A percentile compares a stretch with the other conserved stretches of the same genome.
These are phyloP conservation scores for Sepiola atlantica DNA, from an alignment of 2,888 invertebrate species.

Conservation along the genomic window DNA sequence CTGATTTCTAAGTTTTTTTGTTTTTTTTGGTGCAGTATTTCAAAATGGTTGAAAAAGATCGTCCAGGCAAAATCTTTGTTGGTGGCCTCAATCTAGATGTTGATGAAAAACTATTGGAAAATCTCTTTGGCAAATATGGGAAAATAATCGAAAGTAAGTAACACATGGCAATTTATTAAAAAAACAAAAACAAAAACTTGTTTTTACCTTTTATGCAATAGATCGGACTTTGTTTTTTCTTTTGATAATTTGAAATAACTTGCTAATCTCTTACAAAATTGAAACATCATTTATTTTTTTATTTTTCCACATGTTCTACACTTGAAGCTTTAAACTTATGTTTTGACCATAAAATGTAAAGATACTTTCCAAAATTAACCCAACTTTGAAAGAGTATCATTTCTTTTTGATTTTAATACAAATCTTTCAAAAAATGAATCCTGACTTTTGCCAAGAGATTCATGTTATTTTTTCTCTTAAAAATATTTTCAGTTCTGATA, in stretches of 20 bases:
- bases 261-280: background rate
- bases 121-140: constrained; percentile 65
- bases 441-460: too few relatives aligned
- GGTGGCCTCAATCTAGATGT: constrained; percentile 64
- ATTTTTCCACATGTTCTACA: background rate
- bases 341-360: too few relatives aligned
- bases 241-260: constrained; percentile 23
- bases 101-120: constrained; percentile 62
- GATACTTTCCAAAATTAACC: too few relatives aligned
- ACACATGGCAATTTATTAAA: background rate
- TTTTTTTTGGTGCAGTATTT: background rate
- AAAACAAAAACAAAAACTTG: too few relatives aligned
- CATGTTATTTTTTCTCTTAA: background rate
- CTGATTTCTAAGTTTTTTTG: background rate
- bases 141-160: constrained; percentile 65
- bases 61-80: constrained; percentile 69
- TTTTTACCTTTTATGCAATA: background rate
- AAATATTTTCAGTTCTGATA: constrained; percentile 58
- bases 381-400: too few relatives aligned
- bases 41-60: constrained; percentile 60
- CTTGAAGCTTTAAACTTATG: too few relatives aligned
- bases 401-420: too few relatives aligned
- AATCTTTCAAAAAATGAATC: too few relatives aligned
- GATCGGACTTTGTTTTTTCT: background rate
- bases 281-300: background rate